These are phyloP conservation scores for Siderastrea siderea DNA, from an alignment of 92 coral and sea anemone species.

Conservation along the genomic window DNA sequence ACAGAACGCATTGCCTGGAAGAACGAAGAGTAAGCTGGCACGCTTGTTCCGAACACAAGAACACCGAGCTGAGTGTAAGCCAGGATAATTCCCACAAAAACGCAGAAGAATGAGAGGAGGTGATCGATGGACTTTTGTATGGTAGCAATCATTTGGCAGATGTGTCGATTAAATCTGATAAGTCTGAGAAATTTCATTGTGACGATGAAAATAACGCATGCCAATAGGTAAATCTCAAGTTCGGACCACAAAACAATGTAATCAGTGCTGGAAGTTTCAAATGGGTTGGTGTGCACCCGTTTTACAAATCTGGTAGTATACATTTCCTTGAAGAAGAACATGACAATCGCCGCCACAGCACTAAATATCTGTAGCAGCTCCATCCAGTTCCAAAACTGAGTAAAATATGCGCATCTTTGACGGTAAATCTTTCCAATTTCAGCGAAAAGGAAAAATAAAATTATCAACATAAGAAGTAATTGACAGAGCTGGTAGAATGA, in stretches of 20 bases:
- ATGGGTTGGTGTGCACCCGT: conserved; percentile 81
- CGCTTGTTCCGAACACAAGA: conserved; percentile 78
- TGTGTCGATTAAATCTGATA: conserved; percentile 83
- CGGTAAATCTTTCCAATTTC: conserved; percentile 76
- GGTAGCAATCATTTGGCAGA: conserved; percentile 85
- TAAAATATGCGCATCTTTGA: conserved; percentile 76
- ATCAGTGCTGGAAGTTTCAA: conserved; percentile 85
- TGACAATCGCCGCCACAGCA: conserved; percentile 79
- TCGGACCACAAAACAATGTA: conserved; percentile 84
- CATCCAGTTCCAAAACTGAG: conserved; percentile 86
- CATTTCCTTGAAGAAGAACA: conserved; percentile 88
- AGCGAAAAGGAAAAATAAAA: conserved; percentile 78
- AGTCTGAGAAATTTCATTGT: conserved; percentile 84
- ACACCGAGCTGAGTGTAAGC: conserved; percentile 88
- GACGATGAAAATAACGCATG: conserved; percentile 82
- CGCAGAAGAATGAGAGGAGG: conserved; percentile 79
- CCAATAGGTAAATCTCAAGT: conserved; percentile 77
- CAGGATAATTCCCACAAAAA: conserved; percentile 77
- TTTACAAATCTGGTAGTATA: conserved; percentile 78
- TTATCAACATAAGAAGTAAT: conserved; percentile 72
- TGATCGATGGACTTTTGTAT: conserved; percentile 70
- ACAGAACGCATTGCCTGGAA: conserved; percentile 83
- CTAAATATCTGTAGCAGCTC: conserved; percentile 77
- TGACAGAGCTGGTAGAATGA: conserved; percentile 70
- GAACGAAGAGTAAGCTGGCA: conserved; percentile 83